Evolutionary conservation across 2,888 invertebrate genomes (phyloP).

Genomic region (Eupeodes latifasciatus): DNA sequence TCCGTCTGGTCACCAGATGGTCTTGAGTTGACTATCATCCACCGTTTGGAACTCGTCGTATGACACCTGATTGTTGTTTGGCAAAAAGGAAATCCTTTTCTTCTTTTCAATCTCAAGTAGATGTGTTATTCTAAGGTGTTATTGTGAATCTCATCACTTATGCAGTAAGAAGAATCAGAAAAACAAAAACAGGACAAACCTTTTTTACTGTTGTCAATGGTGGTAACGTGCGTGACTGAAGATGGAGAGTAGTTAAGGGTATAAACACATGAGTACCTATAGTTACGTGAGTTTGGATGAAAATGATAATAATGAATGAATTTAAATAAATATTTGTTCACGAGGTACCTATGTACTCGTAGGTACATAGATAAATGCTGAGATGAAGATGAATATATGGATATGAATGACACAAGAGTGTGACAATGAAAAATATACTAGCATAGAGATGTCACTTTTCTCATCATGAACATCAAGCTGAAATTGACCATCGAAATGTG

Average conservation of each 20-base stretch:
- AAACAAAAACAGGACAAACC: slow-evolving; percentile 30
- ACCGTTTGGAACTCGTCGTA: not conserved
- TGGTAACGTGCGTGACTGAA: slow-evolving; percentile 57
- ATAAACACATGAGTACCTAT: too few species aligned
- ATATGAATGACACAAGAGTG: slow-evolving; percentile 17
- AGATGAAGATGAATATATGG: slow-evolving; percentile 14
- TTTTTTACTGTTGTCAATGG: not conserved
- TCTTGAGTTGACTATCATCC: not conserved
- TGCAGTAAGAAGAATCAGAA: not conserved
- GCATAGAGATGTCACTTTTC: slow-evolving; percentile 35
- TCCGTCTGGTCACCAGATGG: slow-evolving; percentile 65
- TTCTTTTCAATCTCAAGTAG: slow-evolving; percentile 1
- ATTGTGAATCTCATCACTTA: not conserved
- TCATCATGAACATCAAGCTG: slow-evolving; percentile 6
- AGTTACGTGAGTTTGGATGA: slow-evolving; percentile 10
- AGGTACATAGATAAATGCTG: slow-evolving; percentile 4
- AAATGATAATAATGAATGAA: slow-evolving; percentile 54
- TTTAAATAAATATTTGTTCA: slow-evolving; percentile 67
- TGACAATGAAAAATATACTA: slow-evolving; percentile 37
- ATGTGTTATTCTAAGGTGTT: slow-evolving; percentile 28
- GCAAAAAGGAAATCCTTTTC: slow-evolving; percentile 60
- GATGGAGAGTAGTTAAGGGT: not conserved
- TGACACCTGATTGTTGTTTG: slow-evolving; percentile 74
- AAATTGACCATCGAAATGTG: slow-evolving; percentile 43
- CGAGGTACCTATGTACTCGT: too few species aligned